Conservation (phyloP, 2,888 invertebrate species). For the Suillia variegata region DNA sequence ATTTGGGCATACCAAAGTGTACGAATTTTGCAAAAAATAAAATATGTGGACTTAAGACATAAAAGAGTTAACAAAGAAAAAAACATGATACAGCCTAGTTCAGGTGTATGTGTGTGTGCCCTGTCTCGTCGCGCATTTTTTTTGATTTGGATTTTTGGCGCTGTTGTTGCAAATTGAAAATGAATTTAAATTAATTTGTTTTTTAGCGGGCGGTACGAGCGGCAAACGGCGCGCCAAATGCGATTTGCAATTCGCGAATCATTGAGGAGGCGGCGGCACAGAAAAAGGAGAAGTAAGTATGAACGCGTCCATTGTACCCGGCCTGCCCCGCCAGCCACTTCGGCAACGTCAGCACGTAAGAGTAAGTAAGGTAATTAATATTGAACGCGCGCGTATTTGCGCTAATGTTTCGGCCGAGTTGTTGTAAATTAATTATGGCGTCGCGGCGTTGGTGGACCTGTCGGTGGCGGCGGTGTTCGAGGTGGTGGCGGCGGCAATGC, state of each 20-base stretch:
- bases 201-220: not conserved
- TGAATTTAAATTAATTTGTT: constrained; percentile 32
- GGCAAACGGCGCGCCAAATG: too few species aligned
- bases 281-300: too few species aligned
- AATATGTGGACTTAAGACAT: too few species aligned
- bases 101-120: too few species aligned
- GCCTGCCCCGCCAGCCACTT: too few species aligned
- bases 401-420: not conserved
- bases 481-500: not conserved
- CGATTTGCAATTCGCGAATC: not conserved
- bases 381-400: not conserved
- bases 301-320: too few species aligned
- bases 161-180: constrained; percentile 28
- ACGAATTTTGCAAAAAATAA: too few species aligned
- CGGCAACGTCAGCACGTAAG: not conserved
- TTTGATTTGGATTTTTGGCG: constrained; percentile 13
- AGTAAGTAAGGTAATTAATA: constrained; percentile 5
- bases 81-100: too few species aligned
- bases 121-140: too few species aligned
- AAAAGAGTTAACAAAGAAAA: too few species aligned
- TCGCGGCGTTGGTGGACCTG: not conserved
- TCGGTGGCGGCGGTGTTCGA: not conserved
- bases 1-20: too few species aligned
- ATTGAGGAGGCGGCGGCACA: too few species aligned
- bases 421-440: not conserved